Evolutionary conservation across 1,140 invertebrate species (phyloP), one percentile per base, ranked within the genome.

Genomic region (Bombus cullumanus): DNA sequence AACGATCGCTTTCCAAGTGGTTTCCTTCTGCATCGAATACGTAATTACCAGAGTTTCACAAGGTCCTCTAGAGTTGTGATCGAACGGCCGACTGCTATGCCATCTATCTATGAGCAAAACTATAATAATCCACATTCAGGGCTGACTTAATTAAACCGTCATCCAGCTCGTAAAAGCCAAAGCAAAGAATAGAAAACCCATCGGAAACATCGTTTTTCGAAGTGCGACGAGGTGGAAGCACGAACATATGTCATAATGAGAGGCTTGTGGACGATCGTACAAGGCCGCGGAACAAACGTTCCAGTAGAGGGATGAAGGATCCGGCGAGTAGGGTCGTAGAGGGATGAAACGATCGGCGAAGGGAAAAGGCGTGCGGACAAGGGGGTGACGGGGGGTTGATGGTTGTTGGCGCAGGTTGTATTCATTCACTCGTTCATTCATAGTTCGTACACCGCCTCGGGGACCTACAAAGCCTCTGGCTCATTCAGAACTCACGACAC

Each of bases 351-450:
- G 69, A 66, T 53, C 39, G 71, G 64, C 64, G 68, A 71, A 71
- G 71, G 78, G 79, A 86, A 84, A 89, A 89, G 73, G 84, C 78
- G 88, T 59, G 73, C 83, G 10, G 76, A 53, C 6, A 31, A 18
- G 41, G 37, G 37, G 62, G 25, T 10, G 85, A 59, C 8, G 37
- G 28, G 25, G 81, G 71, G 47, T 41, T 34, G 86, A 79, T 85
- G 78, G 83, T 83, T 77, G 89, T 81, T 83, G 77, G 82, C 86
- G 84, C 89, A 91, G 90, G 90, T 91, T 91, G 90, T 91, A 91
- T 91, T 91, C 90, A 91, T 91, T 90, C 90, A 84, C 83, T 90
- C 89, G 83, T 90, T 90, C 89, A 90, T 90, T 90, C 89, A 90
- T 90, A 90, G 89, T 88, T 91, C 90, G 89, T 90, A 90, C 89